Evolutionary conservation across 2,113 vertebrate genomes (phyloP).

Genomic region (Campylorhamphus procurvoides): DNA sequence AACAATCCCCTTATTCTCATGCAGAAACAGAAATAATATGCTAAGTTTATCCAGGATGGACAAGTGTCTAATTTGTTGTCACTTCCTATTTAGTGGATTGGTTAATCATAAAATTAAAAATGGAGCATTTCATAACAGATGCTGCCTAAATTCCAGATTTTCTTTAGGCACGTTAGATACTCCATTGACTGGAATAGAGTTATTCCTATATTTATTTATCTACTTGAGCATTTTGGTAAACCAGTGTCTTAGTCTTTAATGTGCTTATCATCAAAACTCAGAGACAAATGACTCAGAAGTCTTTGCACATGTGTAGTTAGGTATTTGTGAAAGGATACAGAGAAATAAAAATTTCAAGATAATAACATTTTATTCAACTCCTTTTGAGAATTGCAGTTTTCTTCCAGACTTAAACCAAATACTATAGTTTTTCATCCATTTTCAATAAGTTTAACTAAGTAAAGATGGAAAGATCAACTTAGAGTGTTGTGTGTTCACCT

Average conservation of each 20-base stretch:
- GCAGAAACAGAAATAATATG: not conserved
- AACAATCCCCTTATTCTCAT: not conserved
- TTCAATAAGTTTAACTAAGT: not conserved
- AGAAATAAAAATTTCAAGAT: not conserved
- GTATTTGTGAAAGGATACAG: not conserved
- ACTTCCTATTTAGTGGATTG: not conserved
- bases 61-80: not conserved
- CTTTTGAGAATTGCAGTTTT: not conserved
- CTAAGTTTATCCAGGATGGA: not conserved
- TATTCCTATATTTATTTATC: not conserved
- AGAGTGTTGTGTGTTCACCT: not conserved
- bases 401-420: not conserved
- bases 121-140: not conserved
- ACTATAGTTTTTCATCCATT: not conserved
- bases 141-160: not conserved
- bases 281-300: not conserved
- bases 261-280: not conserved
- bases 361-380: not conserved
- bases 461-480: not conserved
- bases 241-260: not conserved
- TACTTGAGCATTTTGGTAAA: not conserved
- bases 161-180: not conserved
- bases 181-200: not conserved
- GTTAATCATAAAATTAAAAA: not conserved
- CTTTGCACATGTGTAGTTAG: accelerated